phyloP scores from a whole-genome alignment of 2,888 invertebrate species.

The Schizaphis graminum region DNA sequence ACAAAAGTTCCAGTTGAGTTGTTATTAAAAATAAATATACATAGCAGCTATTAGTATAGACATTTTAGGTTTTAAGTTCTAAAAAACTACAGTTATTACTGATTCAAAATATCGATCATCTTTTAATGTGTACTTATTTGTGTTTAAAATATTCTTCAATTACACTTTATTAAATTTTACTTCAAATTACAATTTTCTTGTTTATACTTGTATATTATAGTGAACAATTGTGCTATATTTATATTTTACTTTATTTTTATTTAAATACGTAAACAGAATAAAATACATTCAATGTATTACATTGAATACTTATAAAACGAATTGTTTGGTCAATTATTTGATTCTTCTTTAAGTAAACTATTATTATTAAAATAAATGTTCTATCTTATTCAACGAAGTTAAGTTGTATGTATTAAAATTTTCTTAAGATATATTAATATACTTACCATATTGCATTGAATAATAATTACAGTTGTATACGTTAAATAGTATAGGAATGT shows the following conservation, averaged over 20 bases:
- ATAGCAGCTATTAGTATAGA: no score
- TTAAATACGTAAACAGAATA: background rate
- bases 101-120: background rate
- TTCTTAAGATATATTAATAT: background rate
- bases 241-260: background rate
- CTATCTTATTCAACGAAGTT: background rate
- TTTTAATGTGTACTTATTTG: background rate
- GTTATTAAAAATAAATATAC: background rate
- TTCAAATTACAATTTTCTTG: no score
- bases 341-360: background rate
- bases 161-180: no score
- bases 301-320: background rate
- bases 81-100: background rate
- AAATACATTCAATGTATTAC: no score
- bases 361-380: background rate
- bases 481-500: background rate
- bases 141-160: background rate
- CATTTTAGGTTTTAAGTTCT: background rate
- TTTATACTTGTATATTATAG: background rate
- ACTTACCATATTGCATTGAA: background rate
- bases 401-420: background rate
- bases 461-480: background rate
- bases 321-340: background rate
- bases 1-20: background rate
- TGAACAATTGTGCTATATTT: background rate